Evolutionary conservation across 1,140 invertebrate species (phyloP).

Genomic region (Cotesia vestalis): DNA sequence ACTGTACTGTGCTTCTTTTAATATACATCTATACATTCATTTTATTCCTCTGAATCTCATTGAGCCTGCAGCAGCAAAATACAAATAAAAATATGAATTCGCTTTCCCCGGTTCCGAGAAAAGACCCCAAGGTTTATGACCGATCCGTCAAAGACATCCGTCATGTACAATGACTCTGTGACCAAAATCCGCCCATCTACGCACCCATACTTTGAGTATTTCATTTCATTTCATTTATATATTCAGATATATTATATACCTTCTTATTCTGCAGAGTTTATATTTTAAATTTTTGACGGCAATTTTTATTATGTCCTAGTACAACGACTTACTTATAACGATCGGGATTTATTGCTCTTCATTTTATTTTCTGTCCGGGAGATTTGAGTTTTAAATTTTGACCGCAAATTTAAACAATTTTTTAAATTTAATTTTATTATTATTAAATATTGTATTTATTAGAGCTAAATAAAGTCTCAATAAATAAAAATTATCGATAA

Average conservation of each 20-base stretch:
- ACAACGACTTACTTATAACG: no score
- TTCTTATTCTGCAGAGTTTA: no score
- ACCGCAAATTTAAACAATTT: no score
- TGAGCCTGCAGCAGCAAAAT: slow-evolving; percentile 3
- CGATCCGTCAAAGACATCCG: slow-evolving; percentile 54
- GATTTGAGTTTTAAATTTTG: no score
- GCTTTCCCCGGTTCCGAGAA: slow-evolving; percentile 45
- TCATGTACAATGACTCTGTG: slow-evolving; percentile 49
- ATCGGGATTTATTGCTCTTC: no score
- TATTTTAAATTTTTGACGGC: no score
- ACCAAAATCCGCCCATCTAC: slow-evolving; percentile 44
- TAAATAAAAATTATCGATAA: no score
- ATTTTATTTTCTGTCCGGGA: no score
- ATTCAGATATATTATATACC: neutral
- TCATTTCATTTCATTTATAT: slow-evolving; percentile 4
- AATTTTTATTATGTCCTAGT: no score
- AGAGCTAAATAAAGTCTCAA: no score
- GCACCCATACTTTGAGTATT: slow-evolving; percentile 18
- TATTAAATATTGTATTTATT: no score
- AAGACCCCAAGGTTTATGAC: slow-evolving; percentile 48
- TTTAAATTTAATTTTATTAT: no score
- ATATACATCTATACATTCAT: slow-evolving; percentile 14
- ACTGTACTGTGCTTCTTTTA: neutral
- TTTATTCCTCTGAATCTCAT: neutral
- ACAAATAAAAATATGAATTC: slow-evolving; percentile 31